These are phyloP conservation scores for Philonicus albiceps DNA, from an alignment of 2,888 invertebrate species.

Conservation along the genomic window DNA sequence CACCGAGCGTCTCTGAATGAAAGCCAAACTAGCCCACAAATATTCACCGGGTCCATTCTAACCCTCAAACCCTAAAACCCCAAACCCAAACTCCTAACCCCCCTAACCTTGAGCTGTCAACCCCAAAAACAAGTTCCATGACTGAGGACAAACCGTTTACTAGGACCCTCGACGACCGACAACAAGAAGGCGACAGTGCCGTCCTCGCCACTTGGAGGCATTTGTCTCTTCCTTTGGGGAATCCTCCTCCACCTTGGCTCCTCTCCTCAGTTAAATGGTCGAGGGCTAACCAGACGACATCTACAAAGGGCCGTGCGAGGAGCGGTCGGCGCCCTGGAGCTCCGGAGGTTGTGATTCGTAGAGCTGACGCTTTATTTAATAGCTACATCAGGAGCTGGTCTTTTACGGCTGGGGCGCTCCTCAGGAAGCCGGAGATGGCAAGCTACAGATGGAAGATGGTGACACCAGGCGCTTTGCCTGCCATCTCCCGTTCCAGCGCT, in stretches of 20 bases:
- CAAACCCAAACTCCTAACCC: background rate
- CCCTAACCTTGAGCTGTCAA: constrained; percentile 36
- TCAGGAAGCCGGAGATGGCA: constrained; percentile 12
- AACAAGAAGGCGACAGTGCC: constrained; percentile 21
- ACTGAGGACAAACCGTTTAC: constrained; percentile 42
- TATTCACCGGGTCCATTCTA: background rate
- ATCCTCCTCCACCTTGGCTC: constrained; percentile 21
- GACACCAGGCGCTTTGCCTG: background rate
- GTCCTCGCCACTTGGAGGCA: constrained; percentile 4
- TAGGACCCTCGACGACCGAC: constrained; percentile 22
- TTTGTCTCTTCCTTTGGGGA: constrained; percentile 18
- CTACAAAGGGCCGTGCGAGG: constrained; percentile 18
- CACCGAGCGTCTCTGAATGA: background rate
- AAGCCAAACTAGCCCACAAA: constrained; percentile 30
- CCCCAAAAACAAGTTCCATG: constrained; percentile 36
- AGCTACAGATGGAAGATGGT: constrained; percentile 32
- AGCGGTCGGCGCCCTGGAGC: background rate
- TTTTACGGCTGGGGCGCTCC: constrained; percentile 10
- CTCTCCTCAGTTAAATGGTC: constrained; percentile 19
- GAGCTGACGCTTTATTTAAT: constrained; percentile 32
- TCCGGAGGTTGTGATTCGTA: constrained; percentile 7
- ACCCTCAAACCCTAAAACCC: too few species aligned
- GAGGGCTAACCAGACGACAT: constrained; percentile 33
- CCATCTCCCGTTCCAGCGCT: background rate
- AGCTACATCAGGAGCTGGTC: constrained; percentile 38